Evolutionary conservation across 2,888 invertebrate genomes (phyloP), one percentile per base, ranked within the genome.

Genomic region (Cinara cedri): DNA sequence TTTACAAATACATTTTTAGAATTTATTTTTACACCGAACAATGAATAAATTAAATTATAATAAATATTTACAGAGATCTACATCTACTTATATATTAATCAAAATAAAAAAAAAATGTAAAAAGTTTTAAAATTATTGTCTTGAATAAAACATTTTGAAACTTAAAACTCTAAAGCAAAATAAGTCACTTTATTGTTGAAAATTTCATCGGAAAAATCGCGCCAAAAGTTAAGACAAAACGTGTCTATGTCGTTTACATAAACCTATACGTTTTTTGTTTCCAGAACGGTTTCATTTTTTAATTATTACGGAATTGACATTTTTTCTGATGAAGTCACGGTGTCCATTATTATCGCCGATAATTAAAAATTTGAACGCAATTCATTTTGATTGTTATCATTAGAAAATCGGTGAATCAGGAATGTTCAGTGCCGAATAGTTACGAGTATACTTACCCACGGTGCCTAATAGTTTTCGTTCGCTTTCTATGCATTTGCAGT

Each of bases 61-160:
- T 8, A 14, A 21, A 60, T 44, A 72, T 72, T 49, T 60, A 72
- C 72, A 10, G 10, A 42, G 46, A 1, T 60, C 19, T 49, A 19
- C 24, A n/a, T n/a, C n/a, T n/a, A n/a, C n/a, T n/a, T n/a, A n/a
- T n/a, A n/a, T 60, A 70, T 70, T 60, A 60, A 72, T 60, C 21
- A 57, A 70, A 68, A 42, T 11, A 34, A 42, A 19, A 44, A n/a
- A 54, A 51, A 19, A 34, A 16, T 24, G 34, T 62, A 34, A 14
- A 55, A 72, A 62, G 72, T 62, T 72, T 62, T 49, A 34, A 62
- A 72, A 72, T 72, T 72, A 62, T 72, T 24, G 34, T 62, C 19
- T 72, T 34, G 62, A 72, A 72, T 72, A 62, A 68, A 62, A 49
- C 34, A 34, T 49, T 62, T 34, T 34, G 60, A 44, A 63, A 71